Conservation (phyloP, 2,888 invertebrate species). For the Pachymerium ferrugineum region DNA sequence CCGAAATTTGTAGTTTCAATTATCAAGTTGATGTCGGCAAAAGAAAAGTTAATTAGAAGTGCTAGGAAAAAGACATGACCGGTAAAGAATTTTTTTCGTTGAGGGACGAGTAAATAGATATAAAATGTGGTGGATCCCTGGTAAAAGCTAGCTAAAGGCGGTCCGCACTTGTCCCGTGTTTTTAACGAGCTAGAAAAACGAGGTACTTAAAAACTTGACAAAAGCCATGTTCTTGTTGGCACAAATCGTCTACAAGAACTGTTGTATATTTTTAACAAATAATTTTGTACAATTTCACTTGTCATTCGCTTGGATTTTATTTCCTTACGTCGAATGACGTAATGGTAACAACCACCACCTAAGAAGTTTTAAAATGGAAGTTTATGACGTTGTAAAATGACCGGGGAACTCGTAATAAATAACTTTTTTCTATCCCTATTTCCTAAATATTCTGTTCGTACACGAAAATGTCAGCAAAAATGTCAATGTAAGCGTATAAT, state of each 20-base stretch:
- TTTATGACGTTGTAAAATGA: background rate
- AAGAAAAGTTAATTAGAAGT: no score
- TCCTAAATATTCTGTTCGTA: no score
- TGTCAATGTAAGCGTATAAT: no score
- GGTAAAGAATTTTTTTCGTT: background rate
- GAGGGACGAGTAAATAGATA: background rate
- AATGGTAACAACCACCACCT: background rate
- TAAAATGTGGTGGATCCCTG: background rate
- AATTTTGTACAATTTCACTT: background rate
- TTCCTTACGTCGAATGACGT: background rate
- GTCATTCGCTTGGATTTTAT: background rate
- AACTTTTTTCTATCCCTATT: no score
- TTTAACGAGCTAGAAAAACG: slow-evolving; percentile 4
- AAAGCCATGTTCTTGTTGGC: background rate
- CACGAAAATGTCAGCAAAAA: no score
- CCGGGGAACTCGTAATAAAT: no score
- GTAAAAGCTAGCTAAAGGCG: background rate
- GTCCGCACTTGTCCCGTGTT: background rate
- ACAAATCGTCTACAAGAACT: background rate
- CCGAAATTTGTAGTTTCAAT: no score
- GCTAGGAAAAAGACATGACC: no score
- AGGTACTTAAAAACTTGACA: background rate
- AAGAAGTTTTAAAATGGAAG: background rate
- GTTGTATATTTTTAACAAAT: background rate
- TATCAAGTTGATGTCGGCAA: no score